These are phyloP conservation scores for Herminia tarsipennalis DNA, from an alignment of 2,888 invertebrate species.

Conservation along the genomic window DNA sequence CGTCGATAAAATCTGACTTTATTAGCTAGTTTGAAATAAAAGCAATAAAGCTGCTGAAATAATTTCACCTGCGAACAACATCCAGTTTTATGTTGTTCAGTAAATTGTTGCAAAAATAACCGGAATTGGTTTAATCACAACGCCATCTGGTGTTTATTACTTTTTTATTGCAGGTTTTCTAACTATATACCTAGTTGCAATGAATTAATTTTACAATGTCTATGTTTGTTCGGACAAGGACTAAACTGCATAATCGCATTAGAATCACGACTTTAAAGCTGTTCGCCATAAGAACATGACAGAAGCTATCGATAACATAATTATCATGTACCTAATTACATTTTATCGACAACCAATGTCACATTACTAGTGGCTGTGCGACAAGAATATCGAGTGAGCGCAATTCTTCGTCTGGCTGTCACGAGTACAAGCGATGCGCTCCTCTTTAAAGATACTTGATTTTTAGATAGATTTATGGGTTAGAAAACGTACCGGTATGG, in stretches of 20 bases:
- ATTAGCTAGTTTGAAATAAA: conserved; percentile 25
- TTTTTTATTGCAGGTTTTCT: not conserved
- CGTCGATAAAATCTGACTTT: conserved; percentile 22
- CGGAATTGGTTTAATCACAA: conserved; percentile 4
- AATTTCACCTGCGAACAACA: conserved; percentile 20
- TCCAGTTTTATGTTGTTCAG: conserved; percentile 16
- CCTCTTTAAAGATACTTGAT: not conserved
- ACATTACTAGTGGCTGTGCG: conserved; percentile 25
- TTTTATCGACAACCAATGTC: not conserved
- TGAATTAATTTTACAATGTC: not conserved
- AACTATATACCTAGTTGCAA: not conserved
- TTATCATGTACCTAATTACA: too few relatives aligned
- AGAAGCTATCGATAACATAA: too few relatives aligned
- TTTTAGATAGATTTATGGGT: conserved; percentile 10
- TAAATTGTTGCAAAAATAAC: conserved; percentile 16
- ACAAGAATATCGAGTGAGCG: conserved; percentile 36
- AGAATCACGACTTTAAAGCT: too few relatives aligned
- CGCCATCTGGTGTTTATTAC: conserved; percentile 1
- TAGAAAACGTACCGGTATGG: not conserved
- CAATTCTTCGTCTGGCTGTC: conserved; percentile 24
- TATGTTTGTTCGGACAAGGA: not conserved
- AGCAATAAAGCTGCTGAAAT: conserved; percentile 8
- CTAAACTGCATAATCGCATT: too few relatives aligned
- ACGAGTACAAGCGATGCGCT: conserved; percentile 4
- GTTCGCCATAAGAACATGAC: too few relatives aligned